These are phyloP conservation scores for Delichon dasypus DNA, from an alignment of 2,797 vertebrate species.

Conservation along the genomic window DNA sequence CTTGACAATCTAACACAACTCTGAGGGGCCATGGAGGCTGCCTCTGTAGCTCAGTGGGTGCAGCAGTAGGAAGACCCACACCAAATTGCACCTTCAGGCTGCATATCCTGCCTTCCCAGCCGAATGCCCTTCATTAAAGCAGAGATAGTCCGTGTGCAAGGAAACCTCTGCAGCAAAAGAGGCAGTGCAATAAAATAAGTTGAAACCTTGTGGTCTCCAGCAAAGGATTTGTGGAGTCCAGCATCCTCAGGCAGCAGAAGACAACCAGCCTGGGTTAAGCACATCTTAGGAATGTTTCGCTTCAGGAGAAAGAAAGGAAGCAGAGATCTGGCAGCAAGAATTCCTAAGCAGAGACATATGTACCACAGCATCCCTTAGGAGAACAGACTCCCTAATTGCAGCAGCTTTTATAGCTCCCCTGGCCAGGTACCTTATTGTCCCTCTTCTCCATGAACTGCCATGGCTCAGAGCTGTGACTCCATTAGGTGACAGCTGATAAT, in stretches of 20 bases:
- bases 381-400: background rate
- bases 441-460: background rate
- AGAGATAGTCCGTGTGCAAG: background rate
- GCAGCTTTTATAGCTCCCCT: background rate
- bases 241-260: background rate
- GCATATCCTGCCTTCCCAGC: background rate
- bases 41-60: background rate
- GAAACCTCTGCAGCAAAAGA: background rate
- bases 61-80: background rate
- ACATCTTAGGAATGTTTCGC: background rate
- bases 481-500: background rate
- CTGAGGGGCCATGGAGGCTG: background rate
- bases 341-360: background rate
- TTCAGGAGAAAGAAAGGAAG: background rate
- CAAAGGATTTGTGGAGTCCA: background rate
- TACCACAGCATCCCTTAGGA: background rate
- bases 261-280: background rate
- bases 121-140: background rate
- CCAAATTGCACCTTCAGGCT: background rate
- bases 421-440: background rate
- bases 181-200: background rate
- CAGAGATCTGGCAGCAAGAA: background rate
- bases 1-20: background rate
- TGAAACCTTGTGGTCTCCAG: background rate
- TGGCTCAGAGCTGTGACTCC: background rate